Conservation (phyloP, 1,140 invertebrate species). For the Dreissena rostriformis region DNA sequence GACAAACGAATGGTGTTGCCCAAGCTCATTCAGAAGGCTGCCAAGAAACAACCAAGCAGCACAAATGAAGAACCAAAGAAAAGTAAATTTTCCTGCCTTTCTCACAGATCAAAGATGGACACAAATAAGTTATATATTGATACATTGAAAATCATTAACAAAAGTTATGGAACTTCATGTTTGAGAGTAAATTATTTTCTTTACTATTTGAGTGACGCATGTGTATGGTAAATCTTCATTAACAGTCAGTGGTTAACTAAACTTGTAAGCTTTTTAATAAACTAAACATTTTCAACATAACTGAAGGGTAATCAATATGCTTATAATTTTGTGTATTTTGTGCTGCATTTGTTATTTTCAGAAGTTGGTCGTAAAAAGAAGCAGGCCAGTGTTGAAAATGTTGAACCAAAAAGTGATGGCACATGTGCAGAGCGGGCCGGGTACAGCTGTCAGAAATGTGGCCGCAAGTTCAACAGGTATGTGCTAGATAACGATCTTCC, state of each 20-base stretch:
- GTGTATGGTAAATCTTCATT: too few relatives aligned
- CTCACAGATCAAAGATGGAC: background rate
- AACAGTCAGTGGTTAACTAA: too few relatives aligned
- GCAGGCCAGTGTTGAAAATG: background rate
- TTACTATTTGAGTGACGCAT: too few relatives aligned
- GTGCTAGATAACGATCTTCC: background rate
- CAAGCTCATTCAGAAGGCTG: slow-evolving; percentile 59
- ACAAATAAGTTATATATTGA: background rate
- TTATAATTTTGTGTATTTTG: background rate
- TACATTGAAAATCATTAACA: background rate
- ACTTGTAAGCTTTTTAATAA: too few relatives aligned
- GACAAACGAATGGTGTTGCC: slow-evolving; percentile 67
- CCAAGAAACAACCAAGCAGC: background rate
- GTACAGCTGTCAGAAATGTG: slow-evolving; percentile 72
- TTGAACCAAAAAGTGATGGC: slow-evolving; percentile 13
- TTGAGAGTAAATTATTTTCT: background rate
- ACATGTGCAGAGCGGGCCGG: slow-evolving; percentile 60
- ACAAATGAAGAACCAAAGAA: slow-evolving; percentile 15
- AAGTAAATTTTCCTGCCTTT: background rate
- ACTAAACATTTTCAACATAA: too few relatives aligned
- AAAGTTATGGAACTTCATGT: background rate
- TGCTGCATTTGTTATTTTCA: background rate
- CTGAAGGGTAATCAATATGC: background rate
- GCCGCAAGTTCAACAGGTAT: slow-evolving; percentile 74
- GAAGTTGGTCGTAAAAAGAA: slow-evolving; percentile 25